phyloP scores from a whole-genome alignment of 2,888 invertebrate genomes.

The Electrophaes corylata region DNA sequence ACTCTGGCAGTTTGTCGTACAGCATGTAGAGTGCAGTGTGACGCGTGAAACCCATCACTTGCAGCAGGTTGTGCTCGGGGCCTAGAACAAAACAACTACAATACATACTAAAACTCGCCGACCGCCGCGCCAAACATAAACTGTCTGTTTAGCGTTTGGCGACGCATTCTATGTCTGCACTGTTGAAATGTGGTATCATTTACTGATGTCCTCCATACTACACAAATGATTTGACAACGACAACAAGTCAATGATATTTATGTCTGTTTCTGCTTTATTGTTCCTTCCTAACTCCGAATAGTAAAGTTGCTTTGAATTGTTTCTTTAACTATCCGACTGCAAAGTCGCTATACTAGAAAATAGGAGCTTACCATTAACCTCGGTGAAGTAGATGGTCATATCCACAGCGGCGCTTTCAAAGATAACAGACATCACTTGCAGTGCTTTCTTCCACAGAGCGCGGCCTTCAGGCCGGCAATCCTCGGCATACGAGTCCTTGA shows the following conservation, averaged over 20 bases:
- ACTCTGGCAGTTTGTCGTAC: constrained; percentile 70
- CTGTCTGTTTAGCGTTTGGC: too few species aligned
- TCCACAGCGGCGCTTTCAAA: constrained; percentile 60
- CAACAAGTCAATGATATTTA: too few species aligned
- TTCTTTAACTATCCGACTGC: too few species aligned
- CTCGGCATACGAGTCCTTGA: constrained; percentile 31
- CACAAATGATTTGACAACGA: too few species aligned
- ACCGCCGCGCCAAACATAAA: not conserved
- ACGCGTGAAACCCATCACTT: constrained; percentile 72
- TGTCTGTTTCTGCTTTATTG: too few species aligned
- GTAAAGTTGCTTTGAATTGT: too few species aligned
- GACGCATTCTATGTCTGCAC: too few species aligned
- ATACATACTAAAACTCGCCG: not conserved
- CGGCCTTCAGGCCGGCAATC: constrained; percentile 56
- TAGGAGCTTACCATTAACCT: constrained; percentile 53
- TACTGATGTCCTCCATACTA: too few species aligned
- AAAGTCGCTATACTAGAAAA: not conserved
- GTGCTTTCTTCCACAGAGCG: constrained; percentile 56
- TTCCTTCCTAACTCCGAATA: too few species aligned
- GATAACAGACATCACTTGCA: constrained; percentile 61
- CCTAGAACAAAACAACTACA: constrained; percentile 51
- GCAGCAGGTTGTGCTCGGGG: constrained; percentile 62
- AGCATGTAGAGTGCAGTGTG: constrained; percentile 66
- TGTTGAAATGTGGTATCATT: too few species aligned
- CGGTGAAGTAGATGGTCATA: constrained; percentile 66